phyloP scores from a whole-genome alignment of 2,113 vertebrate genomes.

The Rhinichthys klamathensis region DNA sequence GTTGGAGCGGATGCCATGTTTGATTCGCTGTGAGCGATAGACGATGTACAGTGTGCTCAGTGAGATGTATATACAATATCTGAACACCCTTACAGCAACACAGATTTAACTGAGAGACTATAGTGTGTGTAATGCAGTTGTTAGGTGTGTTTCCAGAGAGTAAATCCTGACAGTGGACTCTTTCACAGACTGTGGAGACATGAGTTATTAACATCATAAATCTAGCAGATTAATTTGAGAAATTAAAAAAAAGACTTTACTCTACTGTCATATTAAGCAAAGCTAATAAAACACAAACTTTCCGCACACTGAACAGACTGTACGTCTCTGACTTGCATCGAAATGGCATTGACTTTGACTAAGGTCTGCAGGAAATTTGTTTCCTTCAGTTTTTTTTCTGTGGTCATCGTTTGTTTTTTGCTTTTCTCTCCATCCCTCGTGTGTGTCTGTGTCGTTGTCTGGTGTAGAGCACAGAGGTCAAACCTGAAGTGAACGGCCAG shows the following conservation, averaged over 20 bases:
- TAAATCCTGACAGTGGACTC: too few species aligned
- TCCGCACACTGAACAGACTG: background rate
- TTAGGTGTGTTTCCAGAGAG: too few species aligned
- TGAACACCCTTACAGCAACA: background rate
- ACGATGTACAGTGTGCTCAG: background rate
- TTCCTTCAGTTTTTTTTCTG: constrained; percentile 58
- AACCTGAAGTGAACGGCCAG: constrained; percentile 80
- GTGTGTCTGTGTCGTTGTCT: constrained; percentile 63
- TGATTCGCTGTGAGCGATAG: background rate
- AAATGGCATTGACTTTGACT: background rate
- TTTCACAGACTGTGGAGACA: too few species aligned
- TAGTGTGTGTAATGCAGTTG: background rate
- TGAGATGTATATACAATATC: background rate
- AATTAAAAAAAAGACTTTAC: too few species aligned
- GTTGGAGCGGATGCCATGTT: background rate
- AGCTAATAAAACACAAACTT: too few species aligned
- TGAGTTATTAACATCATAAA: too few species aligned
- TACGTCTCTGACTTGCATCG: background rate
- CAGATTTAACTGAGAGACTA: background rate
- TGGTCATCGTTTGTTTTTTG: constrained; percentile 75
- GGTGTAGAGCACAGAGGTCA: constrained; percentile 87
- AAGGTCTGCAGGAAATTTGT: background rate
- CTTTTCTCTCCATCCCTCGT: constrained; percentile 73
- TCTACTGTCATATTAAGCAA: too few species aligned
- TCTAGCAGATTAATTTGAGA: too few species aligned